Base-by-base conservation (phyloP, 2,797 vertebrate species). In the Notolabrus celidotus region DNA sequence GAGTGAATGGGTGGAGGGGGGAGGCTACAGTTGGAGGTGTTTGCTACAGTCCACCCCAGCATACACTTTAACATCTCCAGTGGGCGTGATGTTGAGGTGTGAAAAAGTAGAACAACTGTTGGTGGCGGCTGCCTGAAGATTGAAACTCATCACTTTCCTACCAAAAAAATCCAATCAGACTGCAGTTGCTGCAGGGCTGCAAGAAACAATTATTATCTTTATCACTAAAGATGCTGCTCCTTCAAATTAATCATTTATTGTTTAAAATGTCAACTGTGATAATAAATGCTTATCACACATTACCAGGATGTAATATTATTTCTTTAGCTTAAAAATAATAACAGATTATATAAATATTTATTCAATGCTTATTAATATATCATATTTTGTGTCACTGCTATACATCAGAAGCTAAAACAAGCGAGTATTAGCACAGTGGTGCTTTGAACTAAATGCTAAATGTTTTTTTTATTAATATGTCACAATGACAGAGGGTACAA, bases 101-200 rank as follows among this genome's bases (percentile, higher is more conserved):
- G 79, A 66, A 70, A 77, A 79, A 74, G 50, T 45, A 60, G 74
- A 85, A 23, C 69, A 83, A 83, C 45, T 79, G 73, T 80, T 79
- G 70, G 47, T 19, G 12, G 23, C 2, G 2, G 25, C 41, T 51
- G 47, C 29, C 42, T 20, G 47, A 45, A 39, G 34, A 63, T 15
- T 54, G 29, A 74, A 64, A 69, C 61, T 55, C 16, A 38, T 42
- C 10, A 7, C 25, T 58, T 67, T 43, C 50, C 49, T 52, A 22
- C 22, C n/a, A n/a, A n/a, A 23, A n/a, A 55, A 71, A 77, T 75
- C 67, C 46, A 63, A 47, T 67, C 59, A 64, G 20, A 57, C 17
- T 1, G n/a, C 8, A 68, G 47, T 4, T 3, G 25, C 71, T 50
- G 41, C 63, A 47, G 63, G 68, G 56, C 73, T 36, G 22, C 1